Conservation (phyloP, 2,888 invertebrate genomes). For the Tanaodytes sp. region DNA sequence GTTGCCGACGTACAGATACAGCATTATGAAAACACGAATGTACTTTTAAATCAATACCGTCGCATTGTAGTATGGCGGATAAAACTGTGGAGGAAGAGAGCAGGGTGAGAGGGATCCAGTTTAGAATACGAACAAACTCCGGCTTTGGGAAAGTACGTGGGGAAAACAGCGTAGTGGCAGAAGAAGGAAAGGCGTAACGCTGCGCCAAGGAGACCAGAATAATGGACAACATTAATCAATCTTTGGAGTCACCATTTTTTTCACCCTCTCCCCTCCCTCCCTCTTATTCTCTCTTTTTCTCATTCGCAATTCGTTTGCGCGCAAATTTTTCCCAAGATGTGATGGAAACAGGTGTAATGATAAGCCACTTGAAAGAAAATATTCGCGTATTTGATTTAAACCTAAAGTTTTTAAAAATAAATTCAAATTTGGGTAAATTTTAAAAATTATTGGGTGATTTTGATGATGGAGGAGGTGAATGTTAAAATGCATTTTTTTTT, state of each 20-base stretch:
- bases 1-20: constrained; percentile 71
- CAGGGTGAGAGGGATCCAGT: constrained; percentile 53
- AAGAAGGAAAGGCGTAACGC: constrained; percentile 39
- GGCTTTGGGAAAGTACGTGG: constrained; percentile 53
- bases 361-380: too few species aligned
- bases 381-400: too few species aligned
- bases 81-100: constrained; percentile 60
- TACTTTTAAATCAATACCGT: constrained; percentile 74
- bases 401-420: too few species aligned
- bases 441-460: too few species aligned
- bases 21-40: constrained; percentile 74
- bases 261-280: too few species aligned
- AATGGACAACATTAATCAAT: constrained; percentile 67
- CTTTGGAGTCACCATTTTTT: constrained; percentile 57
- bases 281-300: too few species aligned
- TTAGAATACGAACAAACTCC: constrained; percentile 55
- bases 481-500: too few species aligned
- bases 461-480: too few species aligned
- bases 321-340: too few species aligned
- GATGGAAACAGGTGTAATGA: too few species aligned
- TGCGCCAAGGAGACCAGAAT: constrained; percentile 59
- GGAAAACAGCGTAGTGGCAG: constrained; percentile 29
- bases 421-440: too few species aligned
- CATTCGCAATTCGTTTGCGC: too few species aligned
- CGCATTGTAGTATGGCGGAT: constrained; percentile 72